A percentile compares a stretch with the other conserved stretches of the same genome.
These are phyloP conservation scores for Petrocephalus schoutedeni DNA, from an alignment of 2,797 vertebrate species.

Conservation along the genomic window DNA sequence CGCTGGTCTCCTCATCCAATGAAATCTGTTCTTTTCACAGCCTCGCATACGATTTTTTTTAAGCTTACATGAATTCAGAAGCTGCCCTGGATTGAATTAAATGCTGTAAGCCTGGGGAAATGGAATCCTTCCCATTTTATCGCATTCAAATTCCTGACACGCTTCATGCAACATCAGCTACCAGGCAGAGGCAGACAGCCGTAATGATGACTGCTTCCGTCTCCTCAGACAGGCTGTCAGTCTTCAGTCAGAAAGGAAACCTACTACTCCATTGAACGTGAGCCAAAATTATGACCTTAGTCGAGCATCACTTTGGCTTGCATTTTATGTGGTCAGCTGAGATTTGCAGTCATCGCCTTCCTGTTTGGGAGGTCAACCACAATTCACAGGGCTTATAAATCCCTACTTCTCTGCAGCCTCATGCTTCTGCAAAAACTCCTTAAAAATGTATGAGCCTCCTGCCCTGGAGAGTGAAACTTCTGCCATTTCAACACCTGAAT, in stretches of 20 bases:
- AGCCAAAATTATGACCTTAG: not conserved
- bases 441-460: not conserved
- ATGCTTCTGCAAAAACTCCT: not conserved
- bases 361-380: not conserved
- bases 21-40: not conserved
- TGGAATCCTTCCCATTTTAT: not conserved
- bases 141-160: not conserved
- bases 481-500: not conserved
- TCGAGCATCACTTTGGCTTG: not conserved
- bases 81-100: not conserved
- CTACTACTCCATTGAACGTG: not conserved
- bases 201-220: not conserved
- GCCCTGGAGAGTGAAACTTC: not conserved
- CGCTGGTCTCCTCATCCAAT: not conserved
- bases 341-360: not conserved
- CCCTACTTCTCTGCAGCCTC: not conserved
- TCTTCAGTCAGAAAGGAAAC: not conserved
- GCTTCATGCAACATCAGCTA: not conserved
- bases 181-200: not conserved
- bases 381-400: not conserved
- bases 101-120: not conserved
- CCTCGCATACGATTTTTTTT: not conserved
- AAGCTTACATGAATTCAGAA: not conserved
- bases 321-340: not conserved
- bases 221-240: not conserved